Conservation (phyloP, 1,140 invertebrate species). For the Pygmarrhopalites habei region DNA sequence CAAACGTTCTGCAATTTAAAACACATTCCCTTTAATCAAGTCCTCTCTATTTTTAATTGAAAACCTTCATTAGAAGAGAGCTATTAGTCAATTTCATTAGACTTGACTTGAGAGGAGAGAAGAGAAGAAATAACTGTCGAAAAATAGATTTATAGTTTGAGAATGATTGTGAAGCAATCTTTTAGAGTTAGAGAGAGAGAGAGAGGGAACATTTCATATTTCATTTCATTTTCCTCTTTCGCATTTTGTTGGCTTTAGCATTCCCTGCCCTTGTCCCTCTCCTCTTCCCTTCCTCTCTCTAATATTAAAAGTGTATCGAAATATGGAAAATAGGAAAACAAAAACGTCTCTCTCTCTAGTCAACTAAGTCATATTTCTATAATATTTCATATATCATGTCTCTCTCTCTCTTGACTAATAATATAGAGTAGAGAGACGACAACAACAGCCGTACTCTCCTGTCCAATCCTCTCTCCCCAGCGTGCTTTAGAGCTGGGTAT, state of each 20-base stretch:
- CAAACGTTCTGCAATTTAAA: not conserved
- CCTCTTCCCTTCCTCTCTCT: not conserved
- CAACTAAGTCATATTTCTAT: too few species aligned
- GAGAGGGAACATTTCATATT: constrained; percentile 10
- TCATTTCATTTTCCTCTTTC: constrained; percentile 8
- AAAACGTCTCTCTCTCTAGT: too few species aligned
- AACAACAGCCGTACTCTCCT: too few species aligned
- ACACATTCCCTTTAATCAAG: constrained; percentile 2
- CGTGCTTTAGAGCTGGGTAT: too few species aligned
- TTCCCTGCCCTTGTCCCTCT: not conserved
- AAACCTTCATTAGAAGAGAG: constrained; percentile 4
- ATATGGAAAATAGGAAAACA: not conserved
- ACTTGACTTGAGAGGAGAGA: too few species aligned
- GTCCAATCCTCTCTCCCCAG: not conserved
- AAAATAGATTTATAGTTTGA: constrained; percentile 11
- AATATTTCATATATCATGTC: too few species aligned
- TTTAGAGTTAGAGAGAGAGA: not conserved
- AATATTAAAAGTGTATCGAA: not conserved
- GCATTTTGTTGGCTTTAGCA: not conserved
- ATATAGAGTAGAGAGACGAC: too few species aligned
- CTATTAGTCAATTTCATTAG: constrained; percentile 14
- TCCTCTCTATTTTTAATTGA: constrained; percentile 6
- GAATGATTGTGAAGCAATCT: constrained; percentile 1
- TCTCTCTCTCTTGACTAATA: too few species aligned
- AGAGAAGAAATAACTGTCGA: constrained; percentile 10